Conservation (phyloP, 2,888 invertebrate genomes). For the Hydrotaea cyrtoneurina region DNA sequence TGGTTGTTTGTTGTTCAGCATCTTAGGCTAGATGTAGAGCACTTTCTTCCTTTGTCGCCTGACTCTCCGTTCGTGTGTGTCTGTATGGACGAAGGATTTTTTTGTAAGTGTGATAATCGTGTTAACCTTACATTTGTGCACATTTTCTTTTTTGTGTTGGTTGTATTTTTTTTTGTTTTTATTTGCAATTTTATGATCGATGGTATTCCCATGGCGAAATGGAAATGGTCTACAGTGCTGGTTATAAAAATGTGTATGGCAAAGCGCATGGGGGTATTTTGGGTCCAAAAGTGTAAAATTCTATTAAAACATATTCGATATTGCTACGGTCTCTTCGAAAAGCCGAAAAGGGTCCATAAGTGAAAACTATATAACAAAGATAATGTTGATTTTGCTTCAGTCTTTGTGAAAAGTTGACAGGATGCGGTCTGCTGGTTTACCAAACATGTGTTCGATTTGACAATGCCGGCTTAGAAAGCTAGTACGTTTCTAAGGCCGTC, state of each 20-base stretch:
- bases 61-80: neutral
- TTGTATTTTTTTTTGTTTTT: conserved; percentile 74
- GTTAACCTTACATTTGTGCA: conserved; percentile 73
- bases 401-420: no score
- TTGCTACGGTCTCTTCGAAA: no score
- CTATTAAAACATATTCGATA: no score
- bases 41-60: conserved; percentile 28
- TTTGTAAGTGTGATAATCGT: conserved; percentile 72
- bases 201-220: conserved; percentile 78
- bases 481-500: no score
- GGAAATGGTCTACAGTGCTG: conserved; percentile 65
- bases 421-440: no score
- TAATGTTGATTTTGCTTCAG: no score
- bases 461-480: no score
- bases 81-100: conserved; percentile 3
- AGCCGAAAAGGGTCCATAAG: no score
- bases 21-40: conserved; percentile 25
- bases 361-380: no score
- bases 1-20: conserved; percentile 55
- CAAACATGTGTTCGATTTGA: no score
- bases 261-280: no score
- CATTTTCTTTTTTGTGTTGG: conserved; percentile 48
- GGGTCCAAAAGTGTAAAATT: no score
- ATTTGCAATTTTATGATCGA: conserved; percentile 78
- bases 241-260: conserved; percentile 28